Base-by-base conservation (phyloP, 2,888 invertebrate species). In the Capitulum mitella region DNA sequence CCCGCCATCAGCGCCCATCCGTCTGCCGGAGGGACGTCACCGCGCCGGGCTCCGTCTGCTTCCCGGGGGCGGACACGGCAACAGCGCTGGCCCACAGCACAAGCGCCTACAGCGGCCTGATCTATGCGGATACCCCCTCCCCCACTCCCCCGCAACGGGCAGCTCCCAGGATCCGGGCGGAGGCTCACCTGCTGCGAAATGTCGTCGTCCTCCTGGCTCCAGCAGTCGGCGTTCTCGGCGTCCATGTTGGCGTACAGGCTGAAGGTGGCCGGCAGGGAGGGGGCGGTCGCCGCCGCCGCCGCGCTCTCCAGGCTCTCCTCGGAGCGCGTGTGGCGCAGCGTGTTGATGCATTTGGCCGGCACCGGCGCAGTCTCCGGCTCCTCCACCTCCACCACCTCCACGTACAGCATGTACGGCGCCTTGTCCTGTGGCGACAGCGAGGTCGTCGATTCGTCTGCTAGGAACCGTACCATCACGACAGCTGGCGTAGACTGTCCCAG, bases 391-490 rank as follows among this genome's bases (percentile, higher is more conserved):
- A 97, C 88, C 14, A 97, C 97, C 88, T 99, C 99, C 79, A 98
- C 94, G 87, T 98, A 99, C 85, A 99, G 93, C 84, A 99, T 94
- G 87, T 97, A 99, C 0, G 99, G 99, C 77, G 98, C 97, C 92
- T 92, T 83, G 34, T 75, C 75, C 75, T 75, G 75, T n/a, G 16
- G 3, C 19, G 6, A 54, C 22, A n/a, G n/a, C n/a, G n/a, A n/a
- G n/a, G n/a, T n/a, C n/a, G n/a, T n/a, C n/a, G n/a, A n/a, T n/a
- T n/a, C n/a, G n/a, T n/a, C n/a, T n/a, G n/a, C n/a, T n/a, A n/a
- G n/a, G n/a, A n/a, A n/a, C n/a, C n/a, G n/a, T n/a, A n/a, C n/a
- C n/a, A n/a, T n/a, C n/a, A n/a, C n/a, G n/a, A n/a, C n/a, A n/a
- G n/a, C n/a, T n/a, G n/a, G n/a, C n/a, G n/a, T n/a, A n/a, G n/a